Evolutionary conservation across 2,113 vertebrate genomes (phyloP), one percentile per base, ranked within the genome.

Genomic region (Dascyllus trimaculatus): DNA sequence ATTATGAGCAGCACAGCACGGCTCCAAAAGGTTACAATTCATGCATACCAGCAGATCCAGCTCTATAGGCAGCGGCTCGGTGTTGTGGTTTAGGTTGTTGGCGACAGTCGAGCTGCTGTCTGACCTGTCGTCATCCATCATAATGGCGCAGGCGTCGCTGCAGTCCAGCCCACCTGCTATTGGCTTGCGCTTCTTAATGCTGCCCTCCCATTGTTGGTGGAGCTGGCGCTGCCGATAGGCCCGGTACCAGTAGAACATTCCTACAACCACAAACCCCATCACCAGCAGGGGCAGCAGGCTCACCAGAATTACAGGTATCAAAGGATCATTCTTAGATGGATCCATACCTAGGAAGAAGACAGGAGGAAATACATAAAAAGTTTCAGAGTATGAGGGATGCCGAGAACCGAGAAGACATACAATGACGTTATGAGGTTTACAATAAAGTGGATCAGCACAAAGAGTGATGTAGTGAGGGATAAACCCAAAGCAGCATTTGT

Each of bases 31-130:
- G n/a, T 13, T 22, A 3, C 1, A 17, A 11, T 9, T 19, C n/a
- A 0, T 43, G 14, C 72, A 6, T 71, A 92, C 91, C 87, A 89
- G 72, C 9, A 91, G 63, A 64, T 98, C 97, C 90, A 99, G 80
- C 78, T 98, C 97, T 25, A 99, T 97, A 57, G 97, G 97, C 71
- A 99, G 95, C 24, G 97, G 90, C 85, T 99, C 97, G 0, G 95
- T 97, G 94, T 99, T 99, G 93, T 99, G 97, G 93, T 99, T 99
- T 85, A 99, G 95, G 89, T 96, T 97, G 95, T 99, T 99, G 92
- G 98, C 98, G 2, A 96, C 97, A 0, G 97, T 99, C 5, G 98
- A 99, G 92, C 98, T 99, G 93, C 97, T 98, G 89, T 99, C 97
- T 0, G 98, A 99, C 43, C 96, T 93, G 84, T 98, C 95, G 0